Conservation (phyloP, 2,797 vertebrate genomes). For the Acestrorhynchus altus region DNA sequence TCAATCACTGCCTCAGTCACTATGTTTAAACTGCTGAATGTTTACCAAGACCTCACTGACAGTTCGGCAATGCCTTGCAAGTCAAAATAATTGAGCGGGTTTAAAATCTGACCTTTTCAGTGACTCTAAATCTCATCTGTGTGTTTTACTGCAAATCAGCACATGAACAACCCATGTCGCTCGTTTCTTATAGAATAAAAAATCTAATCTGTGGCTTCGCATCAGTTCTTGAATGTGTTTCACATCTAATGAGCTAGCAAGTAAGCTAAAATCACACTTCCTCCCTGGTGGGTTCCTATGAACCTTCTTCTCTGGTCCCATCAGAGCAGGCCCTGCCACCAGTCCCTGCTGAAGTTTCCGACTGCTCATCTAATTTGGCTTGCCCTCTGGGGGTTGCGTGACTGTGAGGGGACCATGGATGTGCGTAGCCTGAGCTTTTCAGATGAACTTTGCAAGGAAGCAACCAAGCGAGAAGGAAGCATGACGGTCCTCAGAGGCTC, state of each 20-base stretch:
- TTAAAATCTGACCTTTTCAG: no score
- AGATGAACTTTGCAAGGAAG: conserved; percentile 32
- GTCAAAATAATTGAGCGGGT: no score
- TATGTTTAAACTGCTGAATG: no score
- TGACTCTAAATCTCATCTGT: no score
- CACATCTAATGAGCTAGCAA: conserved; percentile 32
- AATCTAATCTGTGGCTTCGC: no score
- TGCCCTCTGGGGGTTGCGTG: conserved; percentile 28
- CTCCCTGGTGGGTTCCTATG: conserved; percentile 20
- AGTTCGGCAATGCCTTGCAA: no score
- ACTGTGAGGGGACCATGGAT: conserved; percentile 34
- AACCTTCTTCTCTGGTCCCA: conserved; percentile 20
- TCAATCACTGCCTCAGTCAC: no score
- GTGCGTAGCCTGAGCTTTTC: conserved; percentile 28
- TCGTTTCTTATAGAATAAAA: no score
- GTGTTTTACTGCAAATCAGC: no score
- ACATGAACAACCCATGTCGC: no score
- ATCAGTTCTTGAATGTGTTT: no score
- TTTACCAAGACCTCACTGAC: no score
- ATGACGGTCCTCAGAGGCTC: conserved; percentile 36
- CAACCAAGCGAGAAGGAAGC: conserved; percentile 38
- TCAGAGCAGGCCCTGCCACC: conserved; percentile 16
- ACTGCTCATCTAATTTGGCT: conserved; percentile 49
- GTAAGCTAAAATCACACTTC: conserved; percentile 21
- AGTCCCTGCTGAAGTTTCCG: conserved; percentile 45